Base-by-base conservation (phyloP, 1,140 invertebrate genomes). In the Chionoecetes opilio region DNA sequence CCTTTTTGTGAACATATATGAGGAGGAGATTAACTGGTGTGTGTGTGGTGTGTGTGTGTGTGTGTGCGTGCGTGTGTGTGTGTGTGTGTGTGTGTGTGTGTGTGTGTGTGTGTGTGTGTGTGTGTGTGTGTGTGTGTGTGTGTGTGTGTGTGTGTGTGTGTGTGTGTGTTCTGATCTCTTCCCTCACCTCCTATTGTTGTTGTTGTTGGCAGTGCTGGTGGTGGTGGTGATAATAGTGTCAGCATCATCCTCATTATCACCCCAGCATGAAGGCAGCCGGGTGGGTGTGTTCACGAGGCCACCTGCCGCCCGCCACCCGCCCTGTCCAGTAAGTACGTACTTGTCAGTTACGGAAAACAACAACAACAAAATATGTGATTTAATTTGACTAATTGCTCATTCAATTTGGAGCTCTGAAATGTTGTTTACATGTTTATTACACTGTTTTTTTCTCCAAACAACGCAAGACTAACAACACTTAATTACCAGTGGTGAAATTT, bases 121-220 rank as follows among this genome's bases (percentile, higher is more conserved):
- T 29, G 82, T 29, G 32, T 53, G 46, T 53, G 46, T 53, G 84
- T 34, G 29, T 17, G 84, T 34, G 84, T 86, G 14, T 17, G 32
- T 32, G 84, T 89, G 87, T 38, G 87, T 89, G 87, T 89, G 87
- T 89, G 87, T 89, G 87, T 89, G 34, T 89, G 87, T 89, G 35
- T 89, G 87, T 89, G 2, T 89, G 17, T 46, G 5, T 14, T 5
- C 21, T 53, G 46, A 53, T 53, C 46, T 14, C 0, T 0, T 53
- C n/a, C n/a, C n/a, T n/a, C n/a, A n/a, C n/a, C n/a, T n/a, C n/a
- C 46, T 53, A 17, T 9, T 53, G 46, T 9, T 41, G 38, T 3
- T 6, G 38, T 3, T 41, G 38, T 3, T 41, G 38, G 38, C 14
- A 41, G 38, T 41, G 38, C 5, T 41, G 38, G 38, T 41, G 38